Conservation (phyloP, 2,113 vertebrate species). For the Grammomys surdaster region DNA sequence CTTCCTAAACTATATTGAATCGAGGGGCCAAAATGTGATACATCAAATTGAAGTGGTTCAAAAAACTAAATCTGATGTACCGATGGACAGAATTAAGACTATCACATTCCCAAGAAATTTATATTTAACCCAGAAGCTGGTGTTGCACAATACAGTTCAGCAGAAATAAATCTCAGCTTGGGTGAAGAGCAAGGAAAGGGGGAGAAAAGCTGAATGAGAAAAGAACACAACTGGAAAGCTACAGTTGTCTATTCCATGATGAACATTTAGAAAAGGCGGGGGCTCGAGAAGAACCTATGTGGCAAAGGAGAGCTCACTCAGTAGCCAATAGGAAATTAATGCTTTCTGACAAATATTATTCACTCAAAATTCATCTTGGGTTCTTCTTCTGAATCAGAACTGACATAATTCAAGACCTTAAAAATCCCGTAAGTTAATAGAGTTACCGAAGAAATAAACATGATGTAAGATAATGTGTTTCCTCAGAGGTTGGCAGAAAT, state of each 20-base stretch:
- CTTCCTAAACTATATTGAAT: not conserved
- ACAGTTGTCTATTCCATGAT: not conserved
- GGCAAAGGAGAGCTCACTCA: constrained; percentile 5
- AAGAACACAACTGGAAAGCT: not conserved
- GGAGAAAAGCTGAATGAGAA: not conserved
- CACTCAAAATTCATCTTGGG: not conserved
- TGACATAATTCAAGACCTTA: not conserved
- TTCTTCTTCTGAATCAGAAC: constrained; percentile 7
- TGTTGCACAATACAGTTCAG: not conserved
- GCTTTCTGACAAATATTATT: constrained; percentile 45
- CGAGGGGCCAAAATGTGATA: constrained; percentile 21
- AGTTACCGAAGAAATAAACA: not conserved
- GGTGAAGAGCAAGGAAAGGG: not conserved
- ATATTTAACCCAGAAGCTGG: not conserved
- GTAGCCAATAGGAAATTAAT: not conserved
- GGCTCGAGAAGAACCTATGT: not conserved
- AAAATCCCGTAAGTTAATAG: not conserved
- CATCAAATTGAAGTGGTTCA: not conserved
- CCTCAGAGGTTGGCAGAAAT: constrained; percentile 46
- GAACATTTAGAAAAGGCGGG: not conserved
- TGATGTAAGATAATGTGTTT: not conserved
- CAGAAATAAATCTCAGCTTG: constrained; percentile 33
- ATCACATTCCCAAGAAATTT: not conserved
- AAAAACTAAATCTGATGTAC: not conserved
- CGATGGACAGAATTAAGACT: not conserved